Conservation (phyloP, 2,797 vertebrate species). For the Gambelia wislizenii region DNA sequence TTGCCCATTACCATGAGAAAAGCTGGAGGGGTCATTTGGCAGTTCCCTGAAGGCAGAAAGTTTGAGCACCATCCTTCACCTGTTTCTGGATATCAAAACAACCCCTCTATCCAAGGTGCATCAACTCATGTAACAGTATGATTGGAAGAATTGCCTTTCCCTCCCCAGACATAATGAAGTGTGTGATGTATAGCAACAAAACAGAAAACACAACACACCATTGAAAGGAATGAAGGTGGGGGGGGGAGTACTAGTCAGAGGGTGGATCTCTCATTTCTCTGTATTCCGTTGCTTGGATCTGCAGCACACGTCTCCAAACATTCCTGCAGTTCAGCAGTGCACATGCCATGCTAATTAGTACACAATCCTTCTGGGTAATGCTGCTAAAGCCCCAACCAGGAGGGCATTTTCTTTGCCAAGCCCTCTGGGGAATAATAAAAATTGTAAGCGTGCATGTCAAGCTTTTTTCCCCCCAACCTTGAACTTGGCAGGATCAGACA, state of each 20-base stretch:
- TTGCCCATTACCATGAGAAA: neutral
- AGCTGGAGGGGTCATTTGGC: too few relatives aligned
- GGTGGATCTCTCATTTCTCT: constrained; percentile 37
- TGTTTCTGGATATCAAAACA: constrained; percentile 61
- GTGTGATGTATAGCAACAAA: constrained; percentile 69
- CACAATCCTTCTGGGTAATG: constrained; percentile 22
- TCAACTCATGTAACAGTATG: constrained; percentile 56
- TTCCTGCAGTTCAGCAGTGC: rapidly evolving
- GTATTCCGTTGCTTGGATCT: constrained; percentile 11
- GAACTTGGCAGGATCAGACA: neutral
- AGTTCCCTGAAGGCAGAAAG: neutral
- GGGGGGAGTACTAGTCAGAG: constrained; percentile 43
- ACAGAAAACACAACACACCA: constrained; percentile 63
- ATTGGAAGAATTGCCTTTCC: constrained; percentile 54
- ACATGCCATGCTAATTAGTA: constrained; percentile 41
- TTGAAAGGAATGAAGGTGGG: constrained; percentile 21
- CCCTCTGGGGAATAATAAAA: rapidly evolving
- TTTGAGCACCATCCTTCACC: neutral
- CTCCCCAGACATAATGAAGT: constrained; percentile 33
- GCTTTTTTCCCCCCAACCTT: neutral
- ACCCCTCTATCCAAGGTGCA: constrained; percentile 22
- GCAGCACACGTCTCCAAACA: constrained; percentile 8
- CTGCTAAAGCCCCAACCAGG: rapidly evolving
- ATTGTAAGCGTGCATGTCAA: neutral
- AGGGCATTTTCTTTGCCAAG: neutral